Base-by-base conservation (phyloP, 2,888 invertebrate species). In the Zygothrica quintamaculata region DNA sequence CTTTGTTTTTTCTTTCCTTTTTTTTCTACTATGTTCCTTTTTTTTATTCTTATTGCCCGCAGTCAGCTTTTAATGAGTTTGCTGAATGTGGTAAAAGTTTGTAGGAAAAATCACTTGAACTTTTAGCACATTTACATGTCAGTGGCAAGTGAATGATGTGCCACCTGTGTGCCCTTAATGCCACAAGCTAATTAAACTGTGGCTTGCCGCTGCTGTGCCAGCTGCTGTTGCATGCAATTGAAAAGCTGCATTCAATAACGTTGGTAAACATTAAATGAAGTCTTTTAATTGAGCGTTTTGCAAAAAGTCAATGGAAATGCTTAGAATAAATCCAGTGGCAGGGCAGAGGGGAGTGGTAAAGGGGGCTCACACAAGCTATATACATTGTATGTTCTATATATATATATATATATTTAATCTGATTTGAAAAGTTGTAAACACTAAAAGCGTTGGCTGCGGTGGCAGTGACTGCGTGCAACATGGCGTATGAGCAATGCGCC, bases 41-140 rank as follows among this genome's bases (percentile, higher is more conserved):
- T 52, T 31, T 15, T 16, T 37, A 48, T 44, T 43, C 51, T 36
- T 15, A 53, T 51, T 56, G 74, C 72, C 73, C 56, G 58, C 65
- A 82, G 76, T 73, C 50, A 68, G 65, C 48, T 87, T 85, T 85
- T 75, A 87, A 87, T 77, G 78, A 87, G 75, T 76, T 85, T 71
- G 68, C 36, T 25, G 62, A 70, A 52, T 64, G 62, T 47, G 66
- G 51, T 52, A 69, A 81, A 84, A 77, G 48, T 68, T 77, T 75
- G 64, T 31, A 11, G 29, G 42, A 48, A 61, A 59, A 66, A 75
- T 61, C 72, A 80, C 65, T 67, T 86, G 86, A 84, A 79, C 86
- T 80, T 86, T 85, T 87, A 71, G 81, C 82, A 87, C 87, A 88
- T 89, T 89, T 88, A 89, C 89, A 89, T 84, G 89, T 89, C 89